A percentile compares a stretch with the other conserved stretches of the same genome.
These are phyloP conservation scores for Apodemia hepburni DNA, from an alignment of 2,888 invertebrate genomes.

Conservation along the genomic window DNA sequence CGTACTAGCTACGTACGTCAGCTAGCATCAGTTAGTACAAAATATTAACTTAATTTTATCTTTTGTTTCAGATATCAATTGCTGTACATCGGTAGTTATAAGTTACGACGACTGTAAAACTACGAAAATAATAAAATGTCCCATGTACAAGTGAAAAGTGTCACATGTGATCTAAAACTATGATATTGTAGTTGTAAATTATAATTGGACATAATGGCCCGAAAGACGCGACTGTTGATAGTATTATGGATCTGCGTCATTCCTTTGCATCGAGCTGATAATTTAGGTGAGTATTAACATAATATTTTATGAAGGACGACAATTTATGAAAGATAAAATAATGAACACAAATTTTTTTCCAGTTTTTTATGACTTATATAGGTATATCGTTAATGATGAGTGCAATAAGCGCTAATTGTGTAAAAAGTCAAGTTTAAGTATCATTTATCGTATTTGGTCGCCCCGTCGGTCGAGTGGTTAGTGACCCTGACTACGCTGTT, in stretches of 20 bases:
- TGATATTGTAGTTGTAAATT: slow-evolving; percentile 23
- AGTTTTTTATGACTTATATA: too few relatives aligned
- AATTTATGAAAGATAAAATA: too few relatives aligned
- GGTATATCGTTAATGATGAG: too few relatives aligned
- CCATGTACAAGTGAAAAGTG: slow-evolving; percentile 17
- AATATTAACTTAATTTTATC: not conserved
- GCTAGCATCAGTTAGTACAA: too few relatives aligned
- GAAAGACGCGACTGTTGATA: slow-evolving; percentile 50
- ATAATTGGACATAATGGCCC: slow-evolving; percentile 45
- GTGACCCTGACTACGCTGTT: too few relatives aligned
- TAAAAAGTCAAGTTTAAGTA: too few relatives aligned
- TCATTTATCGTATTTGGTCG: too few relatives aligned
- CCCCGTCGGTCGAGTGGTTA: too few relatives aligned
- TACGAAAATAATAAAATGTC: not conserved
- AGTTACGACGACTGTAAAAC: not conserved
- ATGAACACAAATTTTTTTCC: too few relatives aligned
- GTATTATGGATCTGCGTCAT: slow-evolving; percentile 64
- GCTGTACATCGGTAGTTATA: not conserved
- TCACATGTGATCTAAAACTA: slow-evolving; percentile 19
- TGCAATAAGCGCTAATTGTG: too few relatives aligned
- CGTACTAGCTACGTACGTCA: too few relatives aligned
- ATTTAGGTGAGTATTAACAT: slow-evolving; percentile 56
- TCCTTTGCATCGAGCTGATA: slow-evolving; percentile 66
- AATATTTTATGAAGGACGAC: too few relatives aligned
- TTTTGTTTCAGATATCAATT: not conserved